Evolutionary conservation across 2,888 invertebrate genomes (phyloP).

Genomic region (Cheilosia pagana): DNA sequence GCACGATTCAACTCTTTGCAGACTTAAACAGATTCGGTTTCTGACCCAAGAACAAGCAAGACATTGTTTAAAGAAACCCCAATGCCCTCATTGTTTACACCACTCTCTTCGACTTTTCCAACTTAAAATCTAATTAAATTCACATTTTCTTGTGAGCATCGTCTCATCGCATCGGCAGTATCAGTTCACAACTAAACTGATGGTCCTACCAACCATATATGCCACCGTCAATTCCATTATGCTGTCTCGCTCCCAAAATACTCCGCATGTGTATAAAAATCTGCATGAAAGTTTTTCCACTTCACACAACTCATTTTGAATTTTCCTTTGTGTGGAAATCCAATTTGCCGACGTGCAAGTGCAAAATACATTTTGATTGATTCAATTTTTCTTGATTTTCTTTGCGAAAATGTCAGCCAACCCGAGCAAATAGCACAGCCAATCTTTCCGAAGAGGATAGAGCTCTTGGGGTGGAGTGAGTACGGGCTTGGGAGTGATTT

Average conservation of each 20-base stretch:
- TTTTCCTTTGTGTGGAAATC: slow-evolving; percentile 77
- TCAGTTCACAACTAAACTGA: too few species aligned
- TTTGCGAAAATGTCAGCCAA: slow-evolving; percentile 51
- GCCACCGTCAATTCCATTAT: slow-evolving; percentile 20
- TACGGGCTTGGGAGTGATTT: slow-evolving; percentile 8
- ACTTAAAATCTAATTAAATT: too few species aligned
- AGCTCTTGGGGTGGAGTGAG: slow-evolving; percentile 10
- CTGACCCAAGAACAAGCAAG: too few species aligned
- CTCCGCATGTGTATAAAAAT: slow-evolving; percentile 50
- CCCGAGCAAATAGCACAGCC: slow-evolving; percentile 25
- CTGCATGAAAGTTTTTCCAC: slow-evolving; percentile 74
- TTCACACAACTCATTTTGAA: slow-evolving; percentile 67
- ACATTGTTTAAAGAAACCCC: too few species aligned
- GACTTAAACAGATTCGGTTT: too few species aligned
- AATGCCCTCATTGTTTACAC: too few species aligned
- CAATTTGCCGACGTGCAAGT: slow-evolving; percentile 79
- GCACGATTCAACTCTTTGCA: too few species aligned
- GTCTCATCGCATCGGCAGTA: too few species aligned
- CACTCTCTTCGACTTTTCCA: too few species aligned
- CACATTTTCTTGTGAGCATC: too few species aligned
- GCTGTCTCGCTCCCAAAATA: neutral
- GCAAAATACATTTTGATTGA: slow-evolving; percentile 81
- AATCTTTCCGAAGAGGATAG: neutral
- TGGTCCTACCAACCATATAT: too few species aligned
- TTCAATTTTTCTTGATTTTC: slow-evolving; percentile 79